Evolutionary conservation across 53 echinoderm and acorn worm species (phyloP), one percentile per base, ranked within the genome.

Genomic region (Patiria pectinifera): DNA sequence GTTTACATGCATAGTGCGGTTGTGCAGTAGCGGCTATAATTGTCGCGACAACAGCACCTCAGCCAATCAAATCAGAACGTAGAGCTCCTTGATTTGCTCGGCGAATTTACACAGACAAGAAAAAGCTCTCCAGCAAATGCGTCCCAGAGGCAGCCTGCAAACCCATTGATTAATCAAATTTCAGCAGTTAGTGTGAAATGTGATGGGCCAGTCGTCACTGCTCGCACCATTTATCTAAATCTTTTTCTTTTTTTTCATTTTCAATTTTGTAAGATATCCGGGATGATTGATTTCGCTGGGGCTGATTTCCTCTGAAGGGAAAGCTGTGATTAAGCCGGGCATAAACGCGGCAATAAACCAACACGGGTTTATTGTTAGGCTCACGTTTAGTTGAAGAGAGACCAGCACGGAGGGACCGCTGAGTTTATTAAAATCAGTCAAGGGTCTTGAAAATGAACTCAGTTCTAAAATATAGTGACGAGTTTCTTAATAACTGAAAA

Each of bases 231-330:
- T 21, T 19, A 6, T 66, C 84, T 23, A 59, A 23, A 59, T 84
- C 18, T 23, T 63, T 69, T 11, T 25, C 45, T 35, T 84, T 35
- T 84, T 63, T 66, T 63, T 74, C 45, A 66, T 58, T 63, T 69
- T 48, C 0, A 44, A 11, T 23, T 87, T 86, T 71, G 53, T 11
- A 21, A 48, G 53, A 72, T 71, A 72, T 47, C 78, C 9, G 35
- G 77, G 43, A 87, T 87, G 78, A 87, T 76, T 87, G 78, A 78
- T 78, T 87, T 78, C 59, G 44, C 18, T 16, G 48, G 24, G 71
- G 18, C 59, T 76, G 47, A 71, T 48, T 59, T 44, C 45, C 61
- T 59, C 77, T 9, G 76, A 18, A 59, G 60, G 87, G 47, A 12
- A 16, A 8, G 21, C 76, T 22, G 25, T 61, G 78, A 78, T 60